phyloP scores from a whole-genome alignment of 2,797 vertebrate species.

The Phaenicophaeus curvirostris region DNA sequence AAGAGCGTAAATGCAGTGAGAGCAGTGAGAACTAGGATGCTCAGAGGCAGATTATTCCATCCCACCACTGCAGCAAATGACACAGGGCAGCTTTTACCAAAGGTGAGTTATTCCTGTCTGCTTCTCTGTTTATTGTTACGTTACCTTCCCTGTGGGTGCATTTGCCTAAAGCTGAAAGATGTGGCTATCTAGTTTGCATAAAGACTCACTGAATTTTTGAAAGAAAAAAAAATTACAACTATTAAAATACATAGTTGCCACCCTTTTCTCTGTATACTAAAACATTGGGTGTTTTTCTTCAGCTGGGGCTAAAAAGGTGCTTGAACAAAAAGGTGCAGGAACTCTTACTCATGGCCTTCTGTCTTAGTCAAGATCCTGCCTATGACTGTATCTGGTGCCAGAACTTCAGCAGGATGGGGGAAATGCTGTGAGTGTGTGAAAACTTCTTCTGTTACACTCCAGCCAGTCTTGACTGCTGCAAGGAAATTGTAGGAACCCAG shows the following conservation, averaged over 20 bases:
- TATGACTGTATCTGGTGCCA: no score
- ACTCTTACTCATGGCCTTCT: no score
- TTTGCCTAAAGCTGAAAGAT: background rate
- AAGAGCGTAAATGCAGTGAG: slow-evolving; percentile 43
- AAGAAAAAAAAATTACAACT: background rate
- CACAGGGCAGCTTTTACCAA: slow-evolving; percentile 55
- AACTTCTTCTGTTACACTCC: background rate
- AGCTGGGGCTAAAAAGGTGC: no score
- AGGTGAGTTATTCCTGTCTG: slow-evolving; percentile 59
- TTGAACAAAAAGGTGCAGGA: no score
- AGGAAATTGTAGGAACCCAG: background rate
- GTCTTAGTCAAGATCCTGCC: no score
- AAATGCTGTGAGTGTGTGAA: background rate
- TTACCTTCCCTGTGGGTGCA: fast-evolving
- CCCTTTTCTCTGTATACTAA: no score
- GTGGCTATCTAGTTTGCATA: background rate
- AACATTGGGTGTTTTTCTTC: no score
- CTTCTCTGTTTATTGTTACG: no score
- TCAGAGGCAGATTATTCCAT: slow-evolving; percentile 76
- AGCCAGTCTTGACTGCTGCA: background rate
- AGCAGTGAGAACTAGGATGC: slow-evolving; percentile 46
- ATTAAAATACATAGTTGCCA: background rate
- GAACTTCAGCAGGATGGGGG: background rate
- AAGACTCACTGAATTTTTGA: background rate
- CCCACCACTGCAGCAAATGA: slow-evolving; percentile 79